phyloP scores from a whole-genome alignment of 1,140 invertebrate genomes.

The Philotrypesis tridentata region DNA sequence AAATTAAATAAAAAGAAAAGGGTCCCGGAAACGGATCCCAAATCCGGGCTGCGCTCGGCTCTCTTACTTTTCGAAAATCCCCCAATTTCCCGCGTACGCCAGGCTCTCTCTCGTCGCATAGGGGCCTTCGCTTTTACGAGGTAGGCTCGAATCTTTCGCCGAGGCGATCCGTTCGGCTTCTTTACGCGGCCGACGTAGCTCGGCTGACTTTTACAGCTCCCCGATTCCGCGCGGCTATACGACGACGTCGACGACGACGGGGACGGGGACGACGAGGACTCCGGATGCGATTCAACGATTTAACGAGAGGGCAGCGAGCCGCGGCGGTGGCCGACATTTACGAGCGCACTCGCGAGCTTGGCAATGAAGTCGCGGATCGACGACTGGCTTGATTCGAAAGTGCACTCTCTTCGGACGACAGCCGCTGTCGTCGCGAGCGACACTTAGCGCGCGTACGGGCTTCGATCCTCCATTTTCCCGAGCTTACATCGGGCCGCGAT shows the following conservation, averaged over 20 bases:
- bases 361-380: constrained; percentile 50
- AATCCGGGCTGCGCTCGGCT: background rate
- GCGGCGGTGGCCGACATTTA: constrained; percentile 46
- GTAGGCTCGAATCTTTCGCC: constrained; percentile 43
- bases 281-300: constrained; percentile 48
- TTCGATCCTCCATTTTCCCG: constrained; percentile 12
- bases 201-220: constrained; percentile 37
- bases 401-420: constrained; percentile 7
- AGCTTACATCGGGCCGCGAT: background rate
- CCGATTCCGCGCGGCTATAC: constrained; percentile 19
- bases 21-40: background rate
- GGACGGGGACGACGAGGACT: constrained; percentile 11
- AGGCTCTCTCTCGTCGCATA: no score
- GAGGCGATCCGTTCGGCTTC: constrained; percentile 35
- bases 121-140: constrained; percentile 22
- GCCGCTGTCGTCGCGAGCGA: background rate
- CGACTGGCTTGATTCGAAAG: constrained; percentile 36
- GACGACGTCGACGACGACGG: constrained; percentile 12
- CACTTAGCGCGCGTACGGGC: background rate
- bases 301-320: constrained; percentile 37
- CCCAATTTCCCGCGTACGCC: background rate
- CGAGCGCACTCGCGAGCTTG: constrained; percentile 18
- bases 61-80: constrained; percentile 10
- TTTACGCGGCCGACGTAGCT: constrained; percentile 40
- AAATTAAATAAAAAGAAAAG: background rate